Base-by-base conservation (phyloP, 1,140 invertebrate species). In the Hyles vespertilio region DNA sequence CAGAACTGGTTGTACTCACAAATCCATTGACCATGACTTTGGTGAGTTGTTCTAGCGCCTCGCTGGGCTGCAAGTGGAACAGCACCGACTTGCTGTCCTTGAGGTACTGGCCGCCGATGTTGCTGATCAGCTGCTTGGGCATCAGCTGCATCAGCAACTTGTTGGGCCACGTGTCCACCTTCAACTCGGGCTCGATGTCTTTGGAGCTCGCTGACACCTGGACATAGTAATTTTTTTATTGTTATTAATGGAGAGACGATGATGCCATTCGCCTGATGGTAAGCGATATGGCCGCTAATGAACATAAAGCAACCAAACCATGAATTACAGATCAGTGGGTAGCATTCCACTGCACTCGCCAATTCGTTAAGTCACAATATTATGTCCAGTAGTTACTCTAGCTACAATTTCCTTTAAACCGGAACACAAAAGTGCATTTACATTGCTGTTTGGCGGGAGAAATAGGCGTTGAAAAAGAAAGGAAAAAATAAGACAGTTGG, bases 71-170 rank as follows among this genome's bases (percentile, higher is more conserved):
- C 3, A 93, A 92, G 87, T 96, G 94, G 84, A 97, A 96, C 5
- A 95, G 87, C 50, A 97, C 96, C 3, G 95, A 96, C 74, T 96
- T 95, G 22, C 95, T 95, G 89, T 97, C 87, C 80, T 96, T 96
- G 1, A 98, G 91, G 80, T 95, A 96, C 59, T 93, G 91, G 0
- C 95, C 94, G 0, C 96, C 96, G 70, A 97, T 96, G 81, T 93
- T 97, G 59, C 95, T 95, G 69, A 98, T 95, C 49, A 98, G 87
- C 69, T 95, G 93, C 79, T 97, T 97, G 0, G 97, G 97, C 93
- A 99, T 96, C 53, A 98, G 79, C 79, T 98, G 97, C 95, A 98
- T 97, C 47, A 97, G 92, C 8, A 99, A 81, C 81, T 97, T 98
- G 56, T 92, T 92, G 3, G 97, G 97, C 97, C 97, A 99, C 9